Evolutionary conservation across 2,113 vertebrate genomes (phyloP).

Genomic region (Callorhinus ursinus): DNA sequence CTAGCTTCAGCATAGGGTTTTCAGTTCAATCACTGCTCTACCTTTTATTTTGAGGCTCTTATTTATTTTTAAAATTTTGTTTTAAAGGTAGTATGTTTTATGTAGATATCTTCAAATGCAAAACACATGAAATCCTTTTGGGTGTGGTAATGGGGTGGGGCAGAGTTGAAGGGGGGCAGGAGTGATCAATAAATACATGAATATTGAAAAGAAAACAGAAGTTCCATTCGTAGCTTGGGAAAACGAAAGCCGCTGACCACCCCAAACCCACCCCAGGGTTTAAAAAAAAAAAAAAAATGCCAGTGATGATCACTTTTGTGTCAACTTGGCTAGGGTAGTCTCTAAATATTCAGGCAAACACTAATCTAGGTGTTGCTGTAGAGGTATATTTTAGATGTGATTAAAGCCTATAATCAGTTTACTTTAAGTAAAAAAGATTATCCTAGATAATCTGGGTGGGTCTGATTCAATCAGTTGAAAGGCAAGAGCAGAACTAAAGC

Average conservation of each 20-base stretch:
- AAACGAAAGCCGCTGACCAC: background rate
- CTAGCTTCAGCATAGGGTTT: background rate
- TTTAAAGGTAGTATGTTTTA: background rate
- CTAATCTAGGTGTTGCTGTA: background rate
- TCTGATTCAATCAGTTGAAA: background rate
- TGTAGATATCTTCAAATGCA: background rate
- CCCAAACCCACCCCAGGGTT: background rate
- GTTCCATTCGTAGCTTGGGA: background rate
- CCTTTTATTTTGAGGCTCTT: conserved; percentile 28
- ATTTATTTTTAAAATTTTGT: conserved; percentile 1
- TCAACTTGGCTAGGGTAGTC: background rate
- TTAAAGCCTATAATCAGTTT: conserved; percentile 15
- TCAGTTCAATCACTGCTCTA: background rate
- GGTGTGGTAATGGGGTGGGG: background rate
- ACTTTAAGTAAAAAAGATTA: conserved; percentile 36
- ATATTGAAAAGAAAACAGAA: background rate
- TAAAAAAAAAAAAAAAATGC: background rate
- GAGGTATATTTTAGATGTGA: background rate
- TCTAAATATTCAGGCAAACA: background rate
- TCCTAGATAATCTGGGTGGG: background rate
- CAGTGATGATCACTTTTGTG: background rate
- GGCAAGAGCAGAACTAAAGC: background rate
- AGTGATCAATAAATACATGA: conserved; percentile 9
- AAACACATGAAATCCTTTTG: background rate
- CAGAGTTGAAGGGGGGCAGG: background rate